A percentile compares a stretch with the other conserved stretches of the same genome.
Evolutionary conservation across 2,113 vertebrate species (phyloP).

Genomic region (Suncus etruscus): DNA sequence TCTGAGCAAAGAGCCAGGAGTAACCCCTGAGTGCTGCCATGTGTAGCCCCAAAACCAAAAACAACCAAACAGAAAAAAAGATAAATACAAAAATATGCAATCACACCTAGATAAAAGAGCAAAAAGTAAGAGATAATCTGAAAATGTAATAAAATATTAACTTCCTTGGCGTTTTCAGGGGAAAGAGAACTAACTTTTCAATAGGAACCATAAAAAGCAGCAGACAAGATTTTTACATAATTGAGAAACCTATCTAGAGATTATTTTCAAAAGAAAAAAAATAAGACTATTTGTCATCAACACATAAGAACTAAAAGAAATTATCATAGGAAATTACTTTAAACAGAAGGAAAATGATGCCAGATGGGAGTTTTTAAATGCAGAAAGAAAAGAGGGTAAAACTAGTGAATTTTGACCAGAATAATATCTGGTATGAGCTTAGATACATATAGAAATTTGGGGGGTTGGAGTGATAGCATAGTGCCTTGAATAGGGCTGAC

Average conservation of each 20-base stretch:
- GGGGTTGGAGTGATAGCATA: too few relatives aligned
- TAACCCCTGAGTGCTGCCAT: too few relatives aligned
- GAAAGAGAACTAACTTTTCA: conserved; percentile 20
- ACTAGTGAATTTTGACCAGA: conserved; percentile 5
- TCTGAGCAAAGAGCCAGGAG: too few relatives aligned
- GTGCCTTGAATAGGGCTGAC: too few relatives aligned
- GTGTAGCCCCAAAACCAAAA: too few relatives aligned
- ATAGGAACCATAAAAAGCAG: not conserved
- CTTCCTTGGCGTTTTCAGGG: not conserved
- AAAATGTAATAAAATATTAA: conserved; percentile 13
- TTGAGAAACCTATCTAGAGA: conserved; percentile 1
- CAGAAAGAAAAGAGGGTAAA: not conserved
- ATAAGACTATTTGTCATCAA: not conserved
- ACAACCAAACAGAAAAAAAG: not conserved
- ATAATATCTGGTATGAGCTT: not conserved
- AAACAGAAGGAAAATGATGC: not conserved
- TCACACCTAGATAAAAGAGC: not conserved
- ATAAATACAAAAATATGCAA: not conserved
- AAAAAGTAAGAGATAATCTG: conserved; percentile 12
- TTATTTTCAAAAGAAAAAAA: not conserved
- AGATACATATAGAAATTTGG: too few relatives aligned
- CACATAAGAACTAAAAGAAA: not conserved
- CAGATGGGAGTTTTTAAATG: not conserved
- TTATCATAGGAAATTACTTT: not conserved
- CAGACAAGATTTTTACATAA: not conserved